Evolutionary conservation across 2,888 invertebrate genomes (phyloP).

Genomic region (Cyrtodaria siliqua): DNA sequence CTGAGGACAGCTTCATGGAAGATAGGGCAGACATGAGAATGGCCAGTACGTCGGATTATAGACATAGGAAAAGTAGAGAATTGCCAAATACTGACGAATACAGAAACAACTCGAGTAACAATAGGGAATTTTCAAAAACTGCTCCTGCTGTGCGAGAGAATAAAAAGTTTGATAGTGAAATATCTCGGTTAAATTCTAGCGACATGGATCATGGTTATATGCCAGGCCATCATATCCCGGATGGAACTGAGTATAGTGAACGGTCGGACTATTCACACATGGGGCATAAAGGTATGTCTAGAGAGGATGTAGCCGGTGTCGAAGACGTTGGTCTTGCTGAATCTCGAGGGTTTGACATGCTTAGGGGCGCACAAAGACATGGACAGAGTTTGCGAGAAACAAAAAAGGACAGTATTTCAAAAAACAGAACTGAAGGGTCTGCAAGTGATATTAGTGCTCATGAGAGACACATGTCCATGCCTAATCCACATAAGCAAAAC

Average conservation of each 20-base stretch:
- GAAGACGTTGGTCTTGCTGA: conserved; percentile 72
- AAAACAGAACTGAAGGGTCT: neutral
- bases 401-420: neutral
- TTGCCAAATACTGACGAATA: neutral
- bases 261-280: conserved; percentile 66
- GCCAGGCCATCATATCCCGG: conserved; percentile 74
- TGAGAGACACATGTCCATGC: neutral
- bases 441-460: conserved; percentile 3
- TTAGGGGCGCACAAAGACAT: conserved; percentile 25
- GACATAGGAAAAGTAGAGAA: neutral
- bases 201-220: conserved; percentile 58
- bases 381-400: conserved; percentile 1
- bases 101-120: neutral
- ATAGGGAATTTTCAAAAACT: conserved; percentile 1
- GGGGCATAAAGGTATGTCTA: conserved; percentile 60
- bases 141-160: conserved; percentile 7
- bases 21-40: neutral
- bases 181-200: conserved; percentile 28
- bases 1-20: neutral
- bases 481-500: neutral
- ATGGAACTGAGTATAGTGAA: conserved; percentile 74
- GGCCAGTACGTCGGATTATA: neutral
- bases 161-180: conserved; percentile 21
- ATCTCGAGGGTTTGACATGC: conserved; percentile 70
- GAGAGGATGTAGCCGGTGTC: conserved; percentile 70